These are phyloP conservation scores for Centruroides vittatus DNA, from an alignment of 1,140 invertebrate species.

Conservation along the genomic window DNA sequence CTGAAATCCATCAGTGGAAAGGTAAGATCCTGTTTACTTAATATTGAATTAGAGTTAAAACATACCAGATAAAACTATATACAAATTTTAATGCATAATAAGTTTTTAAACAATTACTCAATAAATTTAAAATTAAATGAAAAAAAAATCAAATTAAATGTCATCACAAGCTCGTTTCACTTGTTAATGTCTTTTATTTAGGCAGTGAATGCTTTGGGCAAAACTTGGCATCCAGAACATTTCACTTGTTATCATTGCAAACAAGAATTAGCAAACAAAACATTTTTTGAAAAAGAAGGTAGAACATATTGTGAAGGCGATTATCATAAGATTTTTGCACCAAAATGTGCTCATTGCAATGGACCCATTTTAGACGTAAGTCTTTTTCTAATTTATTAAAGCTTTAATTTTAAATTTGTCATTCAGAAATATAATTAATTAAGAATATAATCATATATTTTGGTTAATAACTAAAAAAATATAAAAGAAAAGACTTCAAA, in stretches of 20 bases:
- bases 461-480: too few species aligned
- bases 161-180: too few species aligned
- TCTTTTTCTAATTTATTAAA: background rate
- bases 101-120: conserved; percentile 21
- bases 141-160: conserved; percentile 9
- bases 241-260: conserved; percentile 95
- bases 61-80: conserved; percentile 18
- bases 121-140: conserved; percentile 15
- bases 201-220: conserved; percentile 87
- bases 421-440: too few species aligned
- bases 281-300: conserved; percentile 95
- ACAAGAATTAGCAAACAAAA: conserved; percentile 88
- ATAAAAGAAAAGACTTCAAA: too few species aligned
- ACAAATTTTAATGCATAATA: too few species aligned
- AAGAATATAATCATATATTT: too few species aligned
- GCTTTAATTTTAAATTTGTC: too few species aligned
- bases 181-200: conserved; percentile 36
- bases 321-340: conserved; percentile 96
- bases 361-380: conserved; percentile 92
- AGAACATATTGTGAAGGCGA: conserved; percentile 94
- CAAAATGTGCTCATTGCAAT: conserved; percentile 94
- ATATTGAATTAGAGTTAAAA: conserved; percentile 27
- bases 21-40: too few species aligned
- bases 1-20: too few species aligned
- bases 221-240: conserved; percentile 98